Base-by-base conservation (phyloP, 2,113 vertebrate species). In the Phylloscopus trochilus region DNA sequence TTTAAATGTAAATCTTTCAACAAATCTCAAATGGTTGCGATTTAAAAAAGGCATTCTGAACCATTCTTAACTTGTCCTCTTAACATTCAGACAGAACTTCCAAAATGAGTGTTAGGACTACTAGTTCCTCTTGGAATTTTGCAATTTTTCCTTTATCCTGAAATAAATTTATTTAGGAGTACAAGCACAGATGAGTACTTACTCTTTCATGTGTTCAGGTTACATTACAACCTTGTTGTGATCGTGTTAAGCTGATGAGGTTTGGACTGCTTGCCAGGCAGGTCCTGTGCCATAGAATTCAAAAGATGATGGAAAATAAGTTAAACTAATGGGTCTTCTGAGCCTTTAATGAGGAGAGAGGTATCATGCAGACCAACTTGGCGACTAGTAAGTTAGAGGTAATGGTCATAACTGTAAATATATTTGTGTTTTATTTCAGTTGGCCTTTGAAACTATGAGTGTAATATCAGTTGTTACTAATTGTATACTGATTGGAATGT, bases 391-490 rank as follows among this genome's bases (percentile, higher is more conserved):
- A 90, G 27, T 18, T 33, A 41, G 46, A 55, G 19, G 7, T 30
- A 73, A 67, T 53, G 11, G 18, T 89, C 39, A 7, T 77, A 67
- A 81, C 33, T 73, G 14, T 59, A 43, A 43, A 14, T 83, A 19
- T 15, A 39, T 56, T 88, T 97, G 33, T 97, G 30, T 72, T 87
- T 90, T 75, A 64, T 97, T 98, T 79, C 97, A 99, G 99, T 93
- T 99, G 92, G 99, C 99, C 70, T 99, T 99, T 96, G 99, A 99
- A 97, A 98, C 99, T 9, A 99, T 99, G 99, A 99, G 99, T 70
- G 97, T 99, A 44, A 99, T 99, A 27, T 98, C 99, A 4, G 99
- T 99, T 55, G 98, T 99, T 85, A 99, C 99, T 89, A 99, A 99
- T 92, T 99, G 99, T 92, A 97, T 98, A 15, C 98, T 99, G 92